Conservation (phyloP, 2,113 vertebrate genomes). For the Ramphastos sulfuratus region DNA sequence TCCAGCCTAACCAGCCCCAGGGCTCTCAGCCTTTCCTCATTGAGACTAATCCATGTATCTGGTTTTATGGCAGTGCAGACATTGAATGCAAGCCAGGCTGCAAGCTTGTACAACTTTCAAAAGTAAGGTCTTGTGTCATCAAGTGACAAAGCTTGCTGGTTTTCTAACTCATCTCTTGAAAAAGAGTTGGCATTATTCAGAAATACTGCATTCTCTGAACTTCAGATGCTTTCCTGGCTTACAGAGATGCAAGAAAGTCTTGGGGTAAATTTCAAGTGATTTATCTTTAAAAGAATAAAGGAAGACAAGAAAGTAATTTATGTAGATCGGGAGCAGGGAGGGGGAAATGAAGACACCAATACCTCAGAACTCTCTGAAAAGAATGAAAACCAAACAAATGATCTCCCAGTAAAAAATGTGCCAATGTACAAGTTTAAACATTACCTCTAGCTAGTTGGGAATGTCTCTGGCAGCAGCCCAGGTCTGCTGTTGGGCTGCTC, state of each 20-base stretch:
- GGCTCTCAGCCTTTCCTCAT: no score
- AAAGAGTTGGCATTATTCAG: neutral
- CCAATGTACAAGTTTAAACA: neutral
- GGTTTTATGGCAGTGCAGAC: neutral
- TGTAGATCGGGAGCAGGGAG: neutral
- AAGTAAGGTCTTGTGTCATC: neutral
- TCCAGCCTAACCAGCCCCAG: no score
- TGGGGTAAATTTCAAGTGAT: neutral
- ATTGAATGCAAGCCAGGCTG: neutral
- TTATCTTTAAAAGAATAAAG: neutral
- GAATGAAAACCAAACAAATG: neutral
- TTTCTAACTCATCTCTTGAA: neutral
- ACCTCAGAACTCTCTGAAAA: neutral
- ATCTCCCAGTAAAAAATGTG: neutral
- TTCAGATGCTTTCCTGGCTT: neutral
- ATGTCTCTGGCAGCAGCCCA: neutral
- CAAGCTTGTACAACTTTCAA: neutral
- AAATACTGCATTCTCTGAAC: neutral
- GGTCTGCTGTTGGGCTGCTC: neutral
- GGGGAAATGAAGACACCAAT: neutral
- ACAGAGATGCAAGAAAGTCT: neutral
- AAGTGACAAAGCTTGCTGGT: neutral
- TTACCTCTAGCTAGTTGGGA: neutral
- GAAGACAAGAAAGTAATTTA: neutral
- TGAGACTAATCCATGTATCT: neutral